Conservation (phyloP, 2,797 vertebrate species). For the Tolypeutes matacus region DNA sequence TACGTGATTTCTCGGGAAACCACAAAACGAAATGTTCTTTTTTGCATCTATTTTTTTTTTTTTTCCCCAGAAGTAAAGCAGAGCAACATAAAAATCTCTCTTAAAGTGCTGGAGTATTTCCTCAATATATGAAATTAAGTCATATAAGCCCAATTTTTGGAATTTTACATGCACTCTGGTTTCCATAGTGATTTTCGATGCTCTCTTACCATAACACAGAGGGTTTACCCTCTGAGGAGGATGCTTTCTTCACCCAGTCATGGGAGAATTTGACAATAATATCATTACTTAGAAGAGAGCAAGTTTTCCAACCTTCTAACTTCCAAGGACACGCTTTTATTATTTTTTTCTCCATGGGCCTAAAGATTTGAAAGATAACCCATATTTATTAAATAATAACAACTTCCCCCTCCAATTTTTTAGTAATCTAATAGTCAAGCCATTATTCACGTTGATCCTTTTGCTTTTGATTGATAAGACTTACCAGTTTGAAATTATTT, state of each 20-base stretch:
- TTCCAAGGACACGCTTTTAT: rapidly evolving
- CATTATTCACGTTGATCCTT: not conserved
- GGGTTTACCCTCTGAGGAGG: not conserved
- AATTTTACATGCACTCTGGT: rapidly evolving
- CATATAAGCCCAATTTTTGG: not conserved
- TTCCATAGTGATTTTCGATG: rapidly evolving
- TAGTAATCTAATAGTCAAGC: not conserved
- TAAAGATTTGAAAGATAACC: not conserved
- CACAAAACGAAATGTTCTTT: not conserved
- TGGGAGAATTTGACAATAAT: not conserved
- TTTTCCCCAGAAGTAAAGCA: not conserved
- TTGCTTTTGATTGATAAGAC: not conserved
- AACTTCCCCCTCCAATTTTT: not conserved
- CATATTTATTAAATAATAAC: not conserved
- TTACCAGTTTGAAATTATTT: not conserved
- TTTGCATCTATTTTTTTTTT: not conserved
- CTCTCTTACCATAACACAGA: not conserved
- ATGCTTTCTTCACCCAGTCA: rapidly evolving
- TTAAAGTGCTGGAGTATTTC: no score
- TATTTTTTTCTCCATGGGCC: not conserved
- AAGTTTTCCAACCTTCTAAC: no score
- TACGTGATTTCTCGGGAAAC: not conserved
- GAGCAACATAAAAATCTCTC: not conserved
- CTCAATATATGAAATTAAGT: not conserved
- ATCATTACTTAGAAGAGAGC: not conserved